Evolutionary conservation across 1,140 invertebrate genomes (phyloP), one percentile per base, ranked within the genome.

Genomic region (Octopus sinensis): DNA sequence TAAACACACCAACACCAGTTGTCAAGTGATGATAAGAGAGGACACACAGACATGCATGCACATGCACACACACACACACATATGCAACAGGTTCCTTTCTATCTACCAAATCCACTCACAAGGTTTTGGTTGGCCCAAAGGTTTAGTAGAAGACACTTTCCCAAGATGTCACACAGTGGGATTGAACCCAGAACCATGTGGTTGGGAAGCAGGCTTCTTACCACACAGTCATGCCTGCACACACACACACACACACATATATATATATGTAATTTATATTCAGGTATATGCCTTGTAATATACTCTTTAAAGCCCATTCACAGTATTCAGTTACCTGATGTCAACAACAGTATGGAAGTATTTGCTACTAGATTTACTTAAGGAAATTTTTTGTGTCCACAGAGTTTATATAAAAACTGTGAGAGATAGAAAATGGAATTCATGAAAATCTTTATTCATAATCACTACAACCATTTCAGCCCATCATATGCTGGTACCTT

Each of bases 1-100:
- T 51, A 78, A n/a, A 78, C 77, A 78, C 77, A 78, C 77, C 23
- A n/a, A 78, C 77, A 51, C 77, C 23, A n/a, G 13, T 51, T 30
- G n/a, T 7, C 51, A 78, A 17, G 13, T 54, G 52, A 17, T 7
- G 17, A 78, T 54, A 51, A 0, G 7, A 5, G 13, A 5, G 13
- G 17, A 78, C 52, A 52, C n/a, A 78, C 52, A 52, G 17, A 51
- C 52, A 78, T 17, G 52, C 52, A 52, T 17, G 52, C 77, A 52
- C 77, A 78, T 6, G 7, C 77, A 78, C 77, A 78, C 77, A 78
- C 77, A 51, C 77, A 51, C 77, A 78, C 79, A 73, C 23, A 82
- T 51, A 79, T 81, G 1, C 56, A 62, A 17, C 4, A 1, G 17
- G 56, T 4, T 62, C 56, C 17, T 62, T 62, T 62, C 17, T 4